Evolutionary conservation across 64 coral and sea anemone species (phyloP).

Genomic region (Stichodactyla mertensii): DNA sequence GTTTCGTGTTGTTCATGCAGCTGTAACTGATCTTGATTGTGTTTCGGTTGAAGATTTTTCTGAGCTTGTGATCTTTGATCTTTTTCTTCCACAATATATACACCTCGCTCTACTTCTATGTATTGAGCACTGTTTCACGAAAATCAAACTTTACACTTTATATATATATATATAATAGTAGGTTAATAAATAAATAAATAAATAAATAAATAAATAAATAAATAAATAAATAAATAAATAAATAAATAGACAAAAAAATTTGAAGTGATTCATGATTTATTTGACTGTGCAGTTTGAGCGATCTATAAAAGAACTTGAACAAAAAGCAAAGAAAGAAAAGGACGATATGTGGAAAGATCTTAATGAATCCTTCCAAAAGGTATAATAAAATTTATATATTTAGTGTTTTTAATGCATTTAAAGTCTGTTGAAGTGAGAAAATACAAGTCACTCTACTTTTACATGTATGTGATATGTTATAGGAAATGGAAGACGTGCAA

Average conservation of each 20-base stretch:
- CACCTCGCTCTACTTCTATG: too few relatives aligned
- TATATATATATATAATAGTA: too few relatives aligned
- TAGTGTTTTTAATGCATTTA: neutral
- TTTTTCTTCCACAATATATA: too few relatives aligned
- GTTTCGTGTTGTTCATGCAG: too few relatives aligned
- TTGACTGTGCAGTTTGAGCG: conserved; percentile 37
- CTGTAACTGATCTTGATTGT: too few relatives aligned
- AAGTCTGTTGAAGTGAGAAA: neutral
- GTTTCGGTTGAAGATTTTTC: too few relatives aligned
- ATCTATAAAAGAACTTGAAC: conserved; percentile 59
- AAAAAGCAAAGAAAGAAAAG: conserved; percentile 60
- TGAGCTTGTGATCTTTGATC: too few relatives aligned
- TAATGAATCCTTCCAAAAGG: conserved; percentile 80
- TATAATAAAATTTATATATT: neutral
- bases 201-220: too few relatives aligned
- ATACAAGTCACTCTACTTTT: neutral
- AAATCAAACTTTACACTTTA: too few relatives aligned
- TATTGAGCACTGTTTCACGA: too few relatives aligned
- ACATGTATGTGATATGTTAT: neutral
- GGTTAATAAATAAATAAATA: too few relatives aligned
- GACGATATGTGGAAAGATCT: conserved; percentile 75
- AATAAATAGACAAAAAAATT: too few relatives aligned
- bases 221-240: neutral
- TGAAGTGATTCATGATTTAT: neutral
- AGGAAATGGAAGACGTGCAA: conserved; percentile 68